Conservation (phyloP, 2,888 invertebrate species). For the Drosophila greeni region DNA sequence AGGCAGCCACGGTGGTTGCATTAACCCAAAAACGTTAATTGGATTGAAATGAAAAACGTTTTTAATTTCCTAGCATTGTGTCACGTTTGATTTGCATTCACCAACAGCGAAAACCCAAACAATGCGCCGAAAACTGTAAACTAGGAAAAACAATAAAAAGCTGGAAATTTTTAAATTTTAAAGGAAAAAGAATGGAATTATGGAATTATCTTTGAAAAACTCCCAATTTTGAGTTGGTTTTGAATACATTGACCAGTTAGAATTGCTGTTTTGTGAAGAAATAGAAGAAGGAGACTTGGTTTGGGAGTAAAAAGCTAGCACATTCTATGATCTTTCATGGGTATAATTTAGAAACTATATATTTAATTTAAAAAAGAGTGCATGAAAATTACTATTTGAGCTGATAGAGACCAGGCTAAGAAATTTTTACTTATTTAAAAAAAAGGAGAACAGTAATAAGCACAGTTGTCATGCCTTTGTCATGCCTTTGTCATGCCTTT, state of each 20-base stretch:
- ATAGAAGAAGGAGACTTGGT: background rate
- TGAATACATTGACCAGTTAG: background rate
- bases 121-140: constrained; percentile 12
- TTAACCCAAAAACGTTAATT: constrained; percentile 78
- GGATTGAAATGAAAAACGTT: constrained; percentile 73
- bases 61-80: constrained; percentile 70
- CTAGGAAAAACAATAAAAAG: background rate
- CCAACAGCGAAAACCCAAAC: constrained; percentile 7
- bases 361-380: too few species aligned
- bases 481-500: constrained; percentile 3
- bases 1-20: constrained; percentile 51
- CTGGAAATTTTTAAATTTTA: background rate
- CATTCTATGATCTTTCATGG: background rate
- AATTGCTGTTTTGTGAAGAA: background rate
- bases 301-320: background rate
- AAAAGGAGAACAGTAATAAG: background rate
- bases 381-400: background rate
- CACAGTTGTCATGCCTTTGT: constrained; percentile 9
- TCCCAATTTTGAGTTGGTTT: background rate
- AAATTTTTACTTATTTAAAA: background rate
- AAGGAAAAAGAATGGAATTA: constrained; percentile 2
- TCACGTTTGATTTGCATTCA: constrained; percentile 66
- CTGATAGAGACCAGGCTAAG: background rate
- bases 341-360: too few species aligned
- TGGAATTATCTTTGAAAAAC: background rate